A percentile compares a stretch with the other conserved stretches of the same genome.
These are phyloP conservation scores for Adela reaumurella DNA, from an alignment of 2,888 invertebrate genomes.

Conservation along the genomic window DNA sequence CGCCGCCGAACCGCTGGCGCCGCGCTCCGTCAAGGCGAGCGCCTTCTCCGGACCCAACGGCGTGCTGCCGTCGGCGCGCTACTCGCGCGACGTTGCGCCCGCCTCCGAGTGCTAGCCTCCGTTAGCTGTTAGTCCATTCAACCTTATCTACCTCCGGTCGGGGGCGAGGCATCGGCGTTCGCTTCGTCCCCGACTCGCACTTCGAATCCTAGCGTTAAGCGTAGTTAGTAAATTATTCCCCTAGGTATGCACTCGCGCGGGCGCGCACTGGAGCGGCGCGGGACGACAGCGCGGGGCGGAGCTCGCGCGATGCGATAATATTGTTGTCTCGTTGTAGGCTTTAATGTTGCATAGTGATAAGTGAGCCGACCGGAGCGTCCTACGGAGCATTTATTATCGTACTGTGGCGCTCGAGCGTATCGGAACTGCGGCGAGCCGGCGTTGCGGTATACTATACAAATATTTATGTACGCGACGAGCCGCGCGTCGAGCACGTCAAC, in stretches of 20 bases:
- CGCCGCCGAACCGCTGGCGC: slow-evolving; percentile 26
- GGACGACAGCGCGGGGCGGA: neutral
- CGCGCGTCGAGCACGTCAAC: too few species aligned
- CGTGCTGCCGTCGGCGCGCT: neutral
- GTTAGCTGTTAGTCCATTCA: slow-evolving; percentile 10
- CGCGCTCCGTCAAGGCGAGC: slow-evolving; percentile 19
- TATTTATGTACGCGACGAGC: too few species aligned
- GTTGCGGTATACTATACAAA: too few species aligned
- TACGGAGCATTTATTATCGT: neutral
- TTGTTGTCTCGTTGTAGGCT: neutral
- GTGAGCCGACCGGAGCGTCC: neutral
- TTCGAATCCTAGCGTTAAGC: slow-evolving; percentile 46
- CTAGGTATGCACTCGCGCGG: neutral
- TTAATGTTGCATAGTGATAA: neutral
- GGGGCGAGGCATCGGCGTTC: slow-evolving; percentile 12
- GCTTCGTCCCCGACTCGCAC: slow-evolving; percentile 30
- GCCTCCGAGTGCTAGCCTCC: slow-evolving; percentile 12
- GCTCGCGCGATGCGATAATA: neutral
- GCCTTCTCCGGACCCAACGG: slow-evolving; percentile 15
- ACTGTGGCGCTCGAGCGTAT: neutral
- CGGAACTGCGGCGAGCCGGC: too few species aligned
- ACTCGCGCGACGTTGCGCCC: slow-evolving; percentile 15
- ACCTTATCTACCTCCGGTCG: slow-evolving; percentile 16
- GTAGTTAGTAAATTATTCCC: slow-evolving; percentile 33
- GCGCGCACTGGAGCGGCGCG: neutral